Percentiles rank a stretch among this genome's conserved stretches.
Conservation (phyloP, 2,797 vertebrate species). For the Luscinia megarhynchos region DNA sequence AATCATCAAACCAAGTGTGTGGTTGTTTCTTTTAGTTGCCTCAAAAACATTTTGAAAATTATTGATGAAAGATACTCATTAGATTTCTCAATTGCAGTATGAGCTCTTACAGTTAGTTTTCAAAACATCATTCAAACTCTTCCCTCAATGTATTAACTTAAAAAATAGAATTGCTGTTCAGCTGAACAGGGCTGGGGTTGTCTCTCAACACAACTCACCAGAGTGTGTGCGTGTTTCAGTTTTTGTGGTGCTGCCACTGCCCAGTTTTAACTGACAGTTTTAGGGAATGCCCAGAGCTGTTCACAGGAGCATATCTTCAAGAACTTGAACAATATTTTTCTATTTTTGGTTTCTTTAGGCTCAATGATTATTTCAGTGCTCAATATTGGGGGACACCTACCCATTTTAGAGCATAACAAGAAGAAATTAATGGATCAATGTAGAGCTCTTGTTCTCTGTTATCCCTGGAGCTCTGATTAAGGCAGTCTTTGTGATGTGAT, state of each 20-base stretch:
- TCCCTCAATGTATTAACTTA: neutral
- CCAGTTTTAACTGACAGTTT: neutral
- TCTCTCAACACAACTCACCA: neutral
- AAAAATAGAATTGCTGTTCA: neutral
- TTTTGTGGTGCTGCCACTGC: neutral
- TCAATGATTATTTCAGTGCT: neutral
- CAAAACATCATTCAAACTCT: neutral
- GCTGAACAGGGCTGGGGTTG: neutral
- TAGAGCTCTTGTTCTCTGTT: neutral
- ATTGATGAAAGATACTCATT: neutral
- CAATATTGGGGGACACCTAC: neutral
- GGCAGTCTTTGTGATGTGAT: neutral
- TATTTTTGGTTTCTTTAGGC: neutral
- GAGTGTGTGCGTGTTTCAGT: neutral
- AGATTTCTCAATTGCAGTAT: neutral
- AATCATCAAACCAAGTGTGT: neutral
- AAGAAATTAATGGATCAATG: neutral
- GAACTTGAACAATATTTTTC: neutral
- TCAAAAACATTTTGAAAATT: neutral
- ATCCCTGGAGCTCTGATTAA: neutral
- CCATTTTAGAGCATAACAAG: neutral
- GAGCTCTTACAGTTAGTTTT: neutral
- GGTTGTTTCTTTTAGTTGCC: neutral
- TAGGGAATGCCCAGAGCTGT: neutral
- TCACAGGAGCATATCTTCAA: neutral